phyloP scores from a whole-genome alignment of 2,113 vertebrate species.

The Lamprologus sp. region DNA sequence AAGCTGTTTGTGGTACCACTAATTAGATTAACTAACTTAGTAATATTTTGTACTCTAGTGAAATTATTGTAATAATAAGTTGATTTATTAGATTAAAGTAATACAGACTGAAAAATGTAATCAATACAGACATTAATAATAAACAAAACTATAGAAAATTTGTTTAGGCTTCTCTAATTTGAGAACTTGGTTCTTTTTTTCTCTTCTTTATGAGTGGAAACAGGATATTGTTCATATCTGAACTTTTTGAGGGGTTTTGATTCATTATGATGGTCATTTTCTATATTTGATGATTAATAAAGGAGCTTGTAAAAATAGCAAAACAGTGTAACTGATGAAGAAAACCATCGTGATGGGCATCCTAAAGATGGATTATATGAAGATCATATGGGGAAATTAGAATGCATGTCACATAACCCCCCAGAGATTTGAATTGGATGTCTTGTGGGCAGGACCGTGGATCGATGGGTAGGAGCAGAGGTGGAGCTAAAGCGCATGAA shows the following conservation, averaged over 20 bases:
- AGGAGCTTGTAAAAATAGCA: background rate
- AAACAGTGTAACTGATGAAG: background rate
- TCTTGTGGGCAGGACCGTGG: background rate
- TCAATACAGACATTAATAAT: background rate
- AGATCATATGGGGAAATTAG: background rate
- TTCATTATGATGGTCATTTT: background rate
- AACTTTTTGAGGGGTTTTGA: background rate
- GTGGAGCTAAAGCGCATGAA: background rate
- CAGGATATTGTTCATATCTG: background rate
- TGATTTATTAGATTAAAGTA: background rate
- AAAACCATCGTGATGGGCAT: background rate
- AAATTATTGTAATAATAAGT: background rate
- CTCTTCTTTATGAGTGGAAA: background rate
- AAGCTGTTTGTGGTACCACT: background rate
- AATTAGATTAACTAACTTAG: background rate
- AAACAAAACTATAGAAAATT: background rate
- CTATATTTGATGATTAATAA: background rate
- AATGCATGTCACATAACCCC: conserved; percentile 7
- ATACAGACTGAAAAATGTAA: background rate
- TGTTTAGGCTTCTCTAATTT: background rate
- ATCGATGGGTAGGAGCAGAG: background rate
- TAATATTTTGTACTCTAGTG: background rate
- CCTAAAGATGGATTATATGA: background rate
- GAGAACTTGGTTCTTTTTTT: background rate
- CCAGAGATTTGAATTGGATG: background rate